Percentiles rank a stretch among this genome's conserved stretches.
Evolutionary conservation across 2,797 vertebrate species (phyloP).

Genomic region (Scolopax bukidnonensis): DNA sequence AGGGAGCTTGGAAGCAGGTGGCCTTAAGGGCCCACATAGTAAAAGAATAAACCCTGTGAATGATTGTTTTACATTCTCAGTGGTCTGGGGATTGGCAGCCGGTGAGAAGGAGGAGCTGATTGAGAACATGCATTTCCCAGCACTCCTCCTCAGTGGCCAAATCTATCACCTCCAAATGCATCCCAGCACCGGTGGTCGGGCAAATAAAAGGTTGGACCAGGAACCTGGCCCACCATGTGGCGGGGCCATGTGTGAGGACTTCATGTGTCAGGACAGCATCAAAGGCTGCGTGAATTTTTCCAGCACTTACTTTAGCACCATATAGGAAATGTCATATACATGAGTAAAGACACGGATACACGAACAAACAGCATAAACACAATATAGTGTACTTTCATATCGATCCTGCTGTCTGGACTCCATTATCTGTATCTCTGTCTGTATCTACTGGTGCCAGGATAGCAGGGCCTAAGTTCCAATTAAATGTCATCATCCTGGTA

Average conservation of each 20-base stretch:
- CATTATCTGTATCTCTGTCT: slow-evolving; percentile 64
- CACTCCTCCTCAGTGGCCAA: not conserved
- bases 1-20: slow-evolving; percentile 38
- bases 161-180: not conserved
- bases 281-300: slow-evolving; percentile 15
- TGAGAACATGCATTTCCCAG: not conserved
- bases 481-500: slow-evolving; percentile 53
- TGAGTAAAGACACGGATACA: not conserved
- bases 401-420: slow-evolving; percentile 54
- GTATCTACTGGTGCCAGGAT: slow-evolving; percentile 64
- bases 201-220: not conserved
- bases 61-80: not conserved
- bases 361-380: not conserved
- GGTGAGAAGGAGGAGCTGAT: not conserved
- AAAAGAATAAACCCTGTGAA: slow-evolving; percentile 4
- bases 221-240: not conserved
- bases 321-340: slow-evolving; percentile 7
- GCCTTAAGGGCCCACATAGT: not conserved
- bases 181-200: not conserved
- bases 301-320: not conserved
- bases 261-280: not conserved
- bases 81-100: not conserved
- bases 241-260: not conserved
- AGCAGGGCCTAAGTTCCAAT: slow-evolving; percentile 39
- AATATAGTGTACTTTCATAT: slow-evolving; percentile 29